Base-by-base conservation (phyloP, 2,113 vertebrate genomes). In the Stegostoma tigrinum region DNA sequence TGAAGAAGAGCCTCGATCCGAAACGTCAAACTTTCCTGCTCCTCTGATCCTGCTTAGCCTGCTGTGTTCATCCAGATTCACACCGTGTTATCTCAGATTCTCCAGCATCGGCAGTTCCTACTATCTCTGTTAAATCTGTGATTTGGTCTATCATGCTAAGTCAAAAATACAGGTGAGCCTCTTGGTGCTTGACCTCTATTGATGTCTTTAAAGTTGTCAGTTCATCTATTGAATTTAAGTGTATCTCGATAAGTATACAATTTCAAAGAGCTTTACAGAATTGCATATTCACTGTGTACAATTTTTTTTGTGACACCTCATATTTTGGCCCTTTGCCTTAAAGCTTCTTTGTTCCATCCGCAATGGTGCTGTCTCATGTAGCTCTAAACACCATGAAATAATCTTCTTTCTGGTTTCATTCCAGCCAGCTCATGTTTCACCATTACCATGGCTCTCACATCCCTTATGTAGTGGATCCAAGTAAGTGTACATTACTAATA, bases 61-160 rank as follows among this genome's bases (percentile, higher is more conserved):
- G n/a, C n/a, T n/a, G n/a, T n/a, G n/a, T n/a, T n/a, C n/a, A n/a
- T n/a, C n/a, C n/a, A n/a, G n/a, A n/a, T n/a, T n/a, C n/a, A n/a
- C n/a, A n/a, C n/a, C n/a, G n/a, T n/a, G n/a, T n/a, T n/a, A n/a
- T n/a, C n/a, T n/a, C n/a, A n/a, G n/a, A n/a, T n/a, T n/a, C n/a
- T n/a, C n/a, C n/a, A n/a, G n/a, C n/a, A n/a, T n/a, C n/a, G n/a
- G n/a, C n/a, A n/a, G n/a, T n/a, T n/a, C n/a, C n/a, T n/a, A n/a
- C n/a, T n/a, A n/a, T n/a, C n/a, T n/a, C n/a, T n/a, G n/a, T 70
- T 72, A 30, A 66, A 95, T 95, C 67, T 95, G 67, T 95, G 67
- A 68, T 48, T 95, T 21, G 70, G 27, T 52, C 42, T 24, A 67
- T 64, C 42, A 42, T 24, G 19, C 61, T 42, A 67, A 64, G 42